A percentile compares a stretch with the other conserved stretches of the same genome.
Evolutionary conservation across 2,797 vertebrate genomes (phyloP).

Genomic region (Pangasius krempfi): DNA sequence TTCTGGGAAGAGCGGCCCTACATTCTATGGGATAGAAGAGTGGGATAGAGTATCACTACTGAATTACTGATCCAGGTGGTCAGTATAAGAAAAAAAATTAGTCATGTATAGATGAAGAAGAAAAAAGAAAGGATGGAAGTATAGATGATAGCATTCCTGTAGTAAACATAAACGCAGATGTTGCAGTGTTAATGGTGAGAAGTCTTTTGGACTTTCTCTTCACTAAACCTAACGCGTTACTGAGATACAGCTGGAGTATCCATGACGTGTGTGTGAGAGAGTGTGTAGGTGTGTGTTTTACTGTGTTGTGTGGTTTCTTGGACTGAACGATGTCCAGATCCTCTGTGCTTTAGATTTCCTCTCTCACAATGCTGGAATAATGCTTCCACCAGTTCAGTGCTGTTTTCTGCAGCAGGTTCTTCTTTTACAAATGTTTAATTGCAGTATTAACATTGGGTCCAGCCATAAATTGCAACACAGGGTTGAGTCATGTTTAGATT

Average conservation of each 20-base stretch:
- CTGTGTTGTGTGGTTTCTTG: constrained; percentile 7
- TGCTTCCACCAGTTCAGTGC: background rate
- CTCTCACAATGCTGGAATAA: constrained; percentile 13
- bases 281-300: constrained; percentile 33
- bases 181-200: too few relatives aligned
- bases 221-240: background rate
- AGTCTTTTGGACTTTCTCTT: background rate
- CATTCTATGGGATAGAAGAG: too few relatives aligned
- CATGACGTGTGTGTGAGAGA: background rate
- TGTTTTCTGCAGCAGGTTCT: background rate
- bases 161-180: background rate
- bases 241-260: constrained; percentile 2
- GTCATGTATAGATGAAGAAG: background rate
- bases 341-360: constrained; percentile 17
- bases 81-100: background rate
- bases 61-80: background rate
- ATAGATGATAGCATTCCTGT: too few relatives aligned
- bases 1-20: background rate
- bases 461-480: background rate
- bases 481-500: background rate
- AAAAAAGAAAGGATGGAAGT: too few relatives aligned
- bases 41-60: background rate
- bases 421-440: background rate
- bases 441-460: background rate
- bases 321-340: background rate